These are phyloP conservation scores for Corbicula japonica DNA, from an alignment of 2,888 invertebrate species.

Conservation along the genomic window DNA sequence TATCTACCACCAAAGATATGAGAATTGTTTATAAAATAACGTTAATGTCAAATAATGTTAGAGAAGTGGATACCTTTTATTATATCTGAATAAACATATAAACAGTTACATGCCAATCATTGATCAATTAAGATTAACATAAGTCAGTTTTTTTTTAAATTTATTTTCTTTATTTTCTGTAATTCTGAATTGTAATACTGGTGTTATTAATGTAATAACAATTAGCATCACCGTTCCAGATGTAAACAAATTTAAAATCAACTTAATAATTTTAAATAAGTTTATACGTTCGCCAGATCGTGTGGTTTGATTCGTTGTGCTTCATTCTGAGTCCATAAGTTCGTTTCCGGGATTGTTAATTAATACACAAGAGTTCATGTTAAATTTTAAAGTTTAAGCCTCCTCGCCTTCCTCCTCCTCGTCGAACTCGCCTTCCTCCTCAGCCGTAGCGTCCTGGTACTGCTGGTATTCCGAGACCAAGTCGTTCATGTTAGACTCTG, in stretches of 20 bases:
- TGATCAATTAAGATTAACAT: constrained; percentile 1
- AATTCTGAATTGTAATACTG: constrained; percentile 34
- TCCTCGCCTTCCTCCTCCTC: constrained; percentile 60
- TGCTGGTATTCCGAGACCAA: constrained; percentile 81
- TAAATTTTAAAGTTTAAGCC: constrained; percentile 79
- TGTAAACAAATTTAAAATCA: constrained; percentile 8
- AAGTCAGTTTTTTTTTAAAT: background rate
- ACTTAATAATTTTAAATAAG: constrained; percentile 5
- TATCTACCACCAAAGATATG: no score
- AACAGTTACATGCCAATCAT: no score
- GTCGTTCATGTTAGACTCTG: constrained; percentile 96
- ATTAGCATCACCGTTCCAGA: background rate
- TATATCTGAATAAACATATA: no score
- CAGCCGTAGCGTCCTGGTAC: constrained; percentile 88
- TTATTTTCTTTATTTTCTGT: background rate
- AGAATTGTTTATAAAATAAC: no score
- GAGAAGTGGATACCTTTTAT: no score
- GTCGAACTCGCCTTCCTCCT: constrained; percentile 70
- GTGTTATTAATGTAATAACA: background rate
- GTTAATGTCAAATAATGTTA: no score
- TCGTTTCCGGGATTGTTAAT: constrained; percentile 26
- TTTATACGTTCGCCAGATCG: background rate
- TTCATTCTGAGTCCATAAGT: constrained; percentile 27
- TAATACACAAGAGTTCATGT: constrained; percentile 83
- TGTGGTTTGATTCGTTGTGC: constrained; percentile 15